Base-by-base conservation (phyloP, 2,888 invertebrate genomes). In the Imbricaverruca yamaguchii region DNA sequence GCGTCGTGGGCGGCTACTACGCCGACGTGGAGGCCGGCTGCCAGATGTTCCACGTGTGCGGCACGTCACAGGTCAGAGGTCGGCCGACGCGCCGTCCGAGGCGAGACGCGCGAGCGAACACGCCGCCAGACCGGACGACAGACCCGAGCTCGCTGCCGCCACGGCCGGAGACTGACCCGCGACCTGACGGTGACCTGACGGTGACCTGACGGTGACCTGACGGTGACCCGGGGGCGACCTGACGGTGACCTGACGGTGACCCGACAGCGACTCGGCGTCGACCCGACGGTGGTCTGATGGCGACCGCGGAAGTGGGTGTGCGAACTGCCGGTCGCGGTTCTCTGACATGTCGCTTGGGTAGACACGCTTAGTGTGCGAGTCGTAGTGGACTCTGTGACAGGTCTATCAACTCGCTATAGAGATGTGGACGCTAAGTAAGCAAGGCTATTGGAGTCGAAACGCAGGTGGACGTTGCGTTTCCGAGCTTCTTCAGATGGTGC, bases 21-120 rank as follows among this genome's bases (percentile, higher is more conserved):
- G 85, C 85, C 7, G 85, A 85, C 81, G 82, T 83, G 13, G 85
- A 85, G 80, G 84, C 85, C 13, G 83, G 83, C 25, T 85, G 85
- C 81, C 85, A 85, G 82, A 83, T 85, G 84, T 85, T 85, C 81
- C 85, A 85, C 81, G 85, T 85, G 61, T 85, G 85, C 80, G 85
- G 85, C 56, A 79, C 23, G 7, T 79, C 79, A 1, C 84, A 83
- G 81, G 84, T 85, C 21, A 74, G 74, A 23, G 65, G 65, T 65
- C 65, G 18, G 18, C 69, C 15, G 69, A 8, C 10, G 53, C 15
- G 18, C 39, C 21, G 69, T 25, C 4, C 25, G 11, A 11, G 25
- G 18, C 25, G 67, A 25, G 18, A 13, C 67, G 67, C 13, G 23
- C 65, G 25, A 23, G 8, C 65, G 6, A 9, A 10, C 65, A 25